Evolutionary conservation across 2,797 vertebrate genomes (phyloP), one percentile per base, ranked within the genome.

Genomic region (Lophotriccus pileatus): DNA sequence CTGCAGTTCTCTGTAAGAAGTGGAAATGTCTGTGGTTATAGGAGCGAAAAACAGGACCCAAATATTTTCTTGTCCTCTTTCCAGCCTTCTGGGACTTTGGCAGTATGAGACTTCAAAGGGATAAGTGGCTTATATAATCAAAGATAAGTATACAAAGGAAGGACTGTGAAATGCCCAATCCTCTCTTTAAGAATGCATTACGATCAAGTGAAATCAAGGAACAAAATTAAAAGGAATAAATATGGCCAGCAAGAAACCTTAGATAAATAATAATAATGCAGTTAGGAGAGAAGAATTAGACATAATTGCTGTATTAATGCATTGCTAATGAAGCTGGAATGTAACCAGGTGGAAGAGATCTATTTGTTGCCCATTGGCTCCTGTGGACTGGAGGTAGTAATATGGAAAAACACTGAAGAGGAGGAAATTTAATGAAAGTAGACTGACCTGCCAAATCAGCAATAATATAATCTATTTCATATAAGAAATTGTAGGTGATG

Each of bases 241-340:
- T 91, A 76, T 0, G 3, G 34, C 27, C 32, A 77, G 59, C 44
- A 75, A 91, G 91, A 89, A 95, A 85, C 44, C 32, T 90, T 92
- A 91, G 82, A 87, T 93, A 95, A 95, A 92, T 91, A 94, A 91
- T 74, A 95, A 87, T 89, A 84, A 92, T 87, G 60, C 49, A 49
- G 36, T 75, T 83, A 85, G 27, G 59, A 69, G 21, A 91, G 62
- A 93, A 82, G 66, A 89, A 91, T 86, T 78, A 88, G 76, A 85
- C 69, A 44, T 92, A 95, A 95, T 86, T 93, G 59, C 66, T 81
- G 34, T 85, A 78, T 56, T 66, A 92, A 52, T 49, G 84, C 62
- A 78, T 66, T 86, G 82, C 69, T 96, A 95, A 94, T 95, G 91
- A 93, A 92, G 28, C 82, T 91, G 87, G 91, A 92, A 91, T 79